Conservation (phyloP, 2,888 invertebrate genomes). For the Xanthorhoe designata region DNA sequence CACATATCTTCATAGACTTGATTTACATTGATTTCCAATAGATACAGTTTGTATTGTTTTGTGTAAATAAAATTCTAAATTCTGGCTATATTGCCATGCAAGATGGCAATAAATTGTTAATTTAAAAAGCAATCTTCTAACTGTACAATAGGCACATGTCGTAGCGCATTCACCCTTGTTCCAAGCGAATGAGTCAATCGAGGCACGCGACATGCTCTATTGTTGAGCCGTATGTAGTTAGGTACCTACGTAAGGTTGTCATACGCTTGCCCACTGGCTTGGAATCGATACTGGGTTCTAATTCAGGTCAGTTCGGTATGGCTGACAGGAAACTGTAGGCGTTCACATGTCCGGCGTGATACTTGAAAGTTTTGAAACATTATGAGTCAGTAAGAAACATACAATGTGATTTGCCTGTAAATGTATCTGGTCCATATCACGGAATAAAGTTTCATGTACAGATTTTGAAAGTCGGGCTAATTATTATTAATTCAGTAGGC, state of each 20-base stretch:
- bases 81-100: neutral
- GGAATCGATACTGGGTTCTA: conserved; percentile 23
- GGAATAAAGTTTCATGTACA: too few relatives aligned
- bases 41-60: too few relatives aligned
- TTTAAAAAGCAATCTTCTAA: neutral
- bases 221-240: conserved; percentile 37
- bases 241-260: conserved; percentile 18
- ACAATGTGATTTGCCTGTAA: too few relatives aligned
- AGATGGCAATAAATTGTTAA: neutral
- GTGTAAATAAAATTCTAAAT: neutral
- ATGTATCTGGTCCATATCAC: too few relatives aligned
- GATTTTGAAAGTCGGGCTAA: too few relatives aligned
- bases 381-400: too few relatives aligned
- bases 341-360: neutral
- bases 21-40: too few relatives aligned
- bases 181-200: conserved; percentile 70
- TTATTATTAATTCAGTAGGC: too few relatives aligned
- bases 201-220: conserved; percentile 59
- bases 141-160: conserved; percentile 16
- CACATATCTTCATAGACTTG: too few relatives aligned
- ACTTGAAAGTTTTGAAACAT: neutral
- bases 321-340: neutral
- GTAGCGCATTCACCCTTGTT: conserved; percentile 64
- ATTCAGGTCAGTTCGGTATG: neutral
- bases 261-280: conserved; percentile 36